A percentile compares a stretch with the other conserved stretches of the same genome.
Evolutionary conservation across 2,888 invertebrate species (phyloP).

Genomic region (Thumatha senex): DNA sequence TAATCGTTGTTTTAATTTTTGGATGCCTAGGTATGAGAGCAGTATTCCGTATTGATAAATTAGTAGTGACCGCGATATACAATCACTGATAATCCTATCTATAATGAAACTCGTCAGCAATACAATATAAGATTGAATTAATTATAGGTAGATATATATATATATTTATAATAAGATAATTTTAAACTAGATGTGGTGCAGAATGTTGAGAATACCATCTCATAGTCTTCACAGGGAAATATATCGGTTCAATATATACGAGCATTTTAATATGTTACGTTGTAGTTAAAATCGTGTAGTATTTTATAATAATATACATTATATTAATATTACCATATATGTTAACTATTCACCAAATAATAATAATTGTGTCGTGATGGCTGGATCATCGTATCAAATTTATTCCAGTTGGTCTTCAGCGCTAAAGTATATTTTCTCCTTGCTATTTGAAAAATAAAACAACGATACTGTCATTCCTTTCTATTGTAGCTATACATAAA

Average conservation of each 20-base stretch:
- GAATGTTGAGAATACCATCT: slow-evolving; percentile 6
- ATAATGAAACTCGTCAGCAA: slow-evolving; percentile 5
- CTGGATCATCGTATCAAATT: too few species aligned
- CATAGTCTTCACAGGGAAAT: slow-evolving; percentile 8
- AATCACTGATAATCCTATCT: slow-evolving; percentile 2
- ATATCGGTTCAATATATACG: slow-evolving; percentile 3
- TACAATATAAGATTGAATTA: slow-evolving; percentile 11
- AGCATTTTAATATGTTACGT: slow-evolving; percentile 5
- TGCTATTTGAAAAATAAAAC: slow-evolving; percentile 17
- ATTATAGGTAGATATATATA: slow-evolving; percentile 10
- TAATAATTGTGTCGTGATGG: too few species aligned
- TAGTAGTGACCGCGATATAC: slow-evolving; percentile 4
- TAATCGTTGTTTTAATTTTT: slow-evolving; percentile 59
- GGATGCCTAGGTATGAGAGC: slow-evolving; percentile 13
- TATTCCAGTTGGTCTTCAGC: too few species aligned
- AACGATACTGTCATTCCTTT: slow-evolving; percentile 8
- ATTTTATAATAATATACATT: slow-evolving; percentile 14
- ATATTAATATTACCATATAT: neutral
- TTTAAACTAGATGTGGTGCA: slow-evolving; percentile 4
- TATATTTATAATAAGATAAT: slow-evolving; percentile 7
- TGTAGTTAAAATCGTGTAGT: slow-evolving; percentile 9
- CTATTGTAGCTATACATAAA: too few species aligned
- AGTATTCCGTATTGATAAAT: slow-evolving; percentile 10
- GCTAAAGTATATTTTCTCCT: neutral
- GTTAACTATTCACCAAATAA: slow-evolving; percentile 4